phyloP scores from a whole-genome alignment of 2,888 invertebrate genomes.

The Lasioglossum leucozonium region DNA sequence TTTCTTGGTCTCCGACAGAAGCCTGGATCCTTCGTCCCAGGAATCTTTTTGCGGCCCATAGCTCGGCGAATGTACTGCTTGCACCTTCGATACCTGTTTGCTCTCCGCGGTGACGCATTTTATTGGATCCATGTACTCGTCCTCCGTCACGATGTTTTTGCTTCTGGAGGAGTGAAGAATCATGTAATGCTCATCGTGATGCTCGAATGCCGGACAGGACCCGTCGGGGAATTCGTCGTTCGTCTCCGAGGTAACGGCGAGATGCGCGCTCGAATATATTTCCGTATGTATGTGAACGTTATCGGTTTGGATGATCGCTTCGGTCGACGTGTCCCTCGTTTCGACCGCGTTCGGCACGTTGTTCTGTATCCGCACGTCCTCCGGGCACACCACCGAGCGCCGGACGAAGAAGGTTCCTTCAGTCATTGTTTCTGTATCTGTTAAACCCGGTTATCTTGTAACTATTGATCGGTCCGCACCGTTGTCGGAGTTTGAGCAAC shows the following conservation, averaged over 20 bases:
- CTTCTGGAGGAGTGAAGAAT: conserved; percentile 26
- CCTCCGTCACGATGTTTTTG: conserved; percentile 13
- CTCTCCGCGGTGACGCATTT: not conserved
- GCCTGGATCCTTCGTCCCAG: not conserved
- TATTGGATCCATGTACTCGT: not conserved
- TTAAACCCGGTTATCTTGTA: not conserved
- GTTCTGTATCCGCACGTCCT: not conserved
- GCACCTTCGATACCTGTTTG: not conserved
- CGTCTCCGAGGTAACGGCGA: not conserved
- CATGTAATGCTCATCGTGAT: not conserved
- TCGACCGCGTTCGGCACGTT: accelerated
- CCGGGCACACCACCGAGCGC: not conserved
- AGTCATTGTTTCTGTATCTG: not conserved
- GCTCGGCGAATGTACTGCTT: not conserved
- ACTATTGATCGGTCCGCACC: not conserved
- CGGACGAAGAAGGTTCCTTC: not conserved
- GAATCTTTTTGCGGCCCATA: not conserved
- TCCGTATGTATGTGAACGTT: conserved; percentile 23
- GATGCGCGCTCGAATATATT: conserved; percentile 27
- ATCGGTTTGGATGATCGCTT: conserved; percentile 22
- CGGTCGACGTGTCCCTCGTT: not conserved
- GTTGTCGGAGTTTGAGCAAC: conserved; percentile 1
- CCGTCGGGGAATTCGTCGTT: accelerated
- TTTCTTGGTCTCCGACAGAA: not conserved
- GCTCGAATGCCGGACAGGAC: not conserved